Evolutionary conservation across 2,113 vertebrate species (phyloP).

Genomic region (Alectura lathami): DNA sequence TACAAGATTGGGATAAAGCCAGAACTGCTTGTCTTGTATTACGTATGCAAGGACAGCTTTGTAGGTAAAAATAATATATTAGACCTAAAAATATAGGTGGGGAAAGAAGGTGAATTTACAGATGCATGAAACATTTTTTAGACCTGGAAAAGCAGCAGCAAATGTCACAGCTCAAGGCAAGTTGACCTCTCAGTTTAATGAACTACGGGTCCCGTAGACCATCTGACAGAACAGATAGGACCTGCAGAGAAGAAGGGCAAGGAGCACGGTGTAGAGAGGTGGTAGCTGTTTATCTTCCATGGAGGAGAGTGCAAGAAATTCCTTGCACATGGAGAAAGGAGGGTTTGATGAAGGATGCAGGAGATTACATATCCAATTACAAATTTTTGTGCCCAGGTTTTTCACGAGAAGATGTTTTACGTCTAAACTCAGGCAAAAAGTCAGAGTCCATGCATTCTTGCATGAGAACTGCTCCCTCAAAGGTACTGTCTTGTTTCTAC

Average conservation of each 20-base stretch:
- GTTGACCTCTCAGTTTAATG: not conserved
- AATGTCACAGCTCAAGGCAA: not conserved
- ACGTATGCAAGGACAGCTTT: not conserved
- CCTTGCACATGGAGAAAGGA: rapidly evolving
- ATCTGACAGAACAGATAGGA: not conserved
- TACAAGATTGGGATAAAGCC: not conserved
- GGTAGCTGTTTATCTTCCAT: not conserved
- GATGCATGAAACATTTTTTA: not conserved
- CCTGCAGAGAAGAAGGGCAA: not conserved
- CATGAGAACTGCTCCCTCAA: not conserved
- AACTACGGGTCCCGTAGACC: not conserved
- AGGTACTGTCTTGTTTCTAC: not conserved
- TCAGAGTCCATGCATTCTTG: not conserved
- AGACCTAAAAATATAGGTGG: not conserved
- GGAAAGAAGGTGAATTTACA: not conserved
- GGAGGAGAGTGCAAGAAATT: not conserved
- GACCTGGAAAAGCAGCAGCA: not conserved
- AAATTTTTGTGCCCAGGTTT: not conserved
- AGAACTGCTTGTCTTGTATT: not conserved
- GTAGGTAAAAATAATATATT: not conserved
- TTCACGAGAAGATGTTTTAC: not conserved
- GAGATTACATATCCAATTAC: too few species aligned
- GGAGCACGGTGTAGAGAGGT: not conserved
- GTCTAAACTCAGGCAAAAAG: not conserved
- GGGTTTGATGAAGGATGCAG: not conserved